Conservation (phyloP, 2,797 vertebrate genomes). For the Hyperoplus lanceolatus region DNA sequence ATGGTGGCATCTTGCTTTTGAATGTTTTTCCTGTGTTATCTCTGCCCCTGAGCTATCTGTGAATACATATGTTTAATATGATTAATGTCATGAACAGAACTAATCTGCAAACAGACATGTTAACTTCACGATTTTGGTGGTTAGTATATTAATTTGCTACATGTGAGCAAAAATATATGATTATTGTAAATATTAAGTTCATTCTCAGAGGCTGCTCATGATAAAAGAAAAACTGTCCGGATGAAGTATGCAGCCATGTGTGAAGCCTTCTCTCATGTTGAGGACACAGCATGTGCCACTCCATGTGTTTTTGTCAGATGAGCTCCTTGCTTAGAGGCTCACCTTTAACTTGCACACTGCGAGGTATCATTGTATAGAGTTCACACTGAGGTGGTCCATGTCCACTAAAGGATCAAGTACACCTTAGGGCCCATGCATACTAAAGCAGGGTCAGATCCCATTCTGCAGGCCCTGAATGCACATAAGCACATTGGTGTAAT, state of each 20-base stretch:
- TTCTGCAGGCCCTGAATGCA: constrained; percentile 82
- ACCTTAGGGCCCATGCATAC: constrained; percentile 71
- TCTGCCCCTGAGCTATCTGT: neutral
- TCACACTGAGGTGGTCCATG: constrained; percentile 56
- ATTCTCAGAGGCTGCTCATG: neutral
- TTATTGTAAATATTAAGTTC: neutral
- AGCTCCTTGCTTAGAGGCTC: neutral
- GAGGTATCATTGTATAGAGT: constrained; percentile 38
- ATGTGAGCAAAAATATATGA: neutral
- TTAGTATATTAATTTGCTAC: neutral
- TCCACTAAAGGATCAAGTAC: constrained; percentile 71
- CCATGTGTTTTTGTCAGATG: neutral
- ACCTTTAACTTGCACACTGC: constrained; percentile 19
- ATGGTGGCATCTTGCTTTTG: neutral
- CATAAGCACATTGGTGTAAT: constrained; percentile 91
- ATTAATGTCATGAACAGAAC: neutral
- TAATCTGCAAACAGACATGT: neutral
- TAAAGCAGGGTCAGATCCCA: constrained; percentile 81
- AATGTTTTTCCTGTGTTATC: neutral
- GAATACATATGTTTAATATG: neutral
- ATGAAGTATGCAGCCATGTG: constrained; percentile 20
- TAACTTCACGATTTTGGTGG: neutral
- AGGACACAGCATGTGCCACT: constrained; percentile 8
- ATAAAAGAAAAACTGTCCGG: constrained; percentile 6
- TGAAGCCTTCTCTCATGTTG: neutral